A percentile compares a stretch with the other conserved stretches of the same genome.
Evolutionary conservation across 2,113 vertebrate species (phyloP).

Genomic region (Prochilodus magdalenae): DNA sequence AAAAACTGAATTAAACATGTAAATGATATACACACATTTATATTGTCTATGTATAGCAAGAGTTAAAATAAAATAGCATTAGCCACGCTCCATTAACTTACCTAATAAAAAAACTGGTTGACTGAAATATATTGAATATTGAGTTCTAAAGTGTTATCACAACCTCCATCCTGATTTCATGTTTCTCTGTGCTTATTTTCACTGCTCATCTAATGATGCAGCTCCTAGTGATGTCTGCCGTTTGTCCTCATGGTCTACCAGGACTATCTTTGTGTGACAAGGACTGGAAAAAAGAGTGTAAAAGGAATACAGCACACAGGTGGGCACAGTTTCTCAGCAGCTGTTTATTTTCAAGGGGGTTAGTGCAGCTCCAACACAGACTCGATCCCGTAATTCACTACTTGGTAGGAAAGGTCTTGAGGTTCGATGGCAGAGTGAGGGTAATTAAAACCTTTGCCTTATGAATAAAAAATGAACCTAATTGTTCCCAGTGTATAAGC

Average conservation of each 20-base stretch:
- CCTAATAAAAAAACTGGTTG: too few relatives aligned
- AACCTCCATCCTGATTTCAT: neutral
- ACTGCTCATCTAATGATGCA: neutral
- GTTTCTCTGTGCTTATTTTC: conserved; percentile 1
- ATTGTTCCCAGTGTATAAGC: neutral
- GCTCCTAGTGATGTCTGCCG: neutral
- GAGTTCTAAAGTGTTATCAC: neutral
- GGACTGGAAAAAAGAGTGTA: neutral
- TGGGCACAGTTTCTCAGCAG: neutral
- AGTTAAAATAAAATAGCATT: too few relatives aligned
- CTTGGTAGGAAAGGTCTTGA: neutral
- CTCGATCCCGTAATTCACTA: neutral
- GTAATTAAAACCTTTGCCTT: neutral
- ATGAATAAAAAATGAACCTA: neutral
- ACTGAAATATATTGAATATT: too few relatives aligned
- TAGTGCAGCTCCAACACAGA: neutral
- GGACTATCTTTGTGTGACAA: neutral
- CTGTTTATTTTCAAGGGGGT: neutral
- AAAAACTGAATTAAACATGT: too few relatives aligned
- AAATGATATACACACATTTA: too few relatives aligned
- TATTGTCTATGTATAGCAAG: too few relatives aligned
- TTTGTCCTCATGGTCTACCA: neutral
- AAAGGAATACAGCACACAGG: neutral
- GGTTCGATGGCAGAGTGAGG: neutral
- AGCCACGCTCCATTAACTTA: too few relatives aligned